Evolutionary conservation across 2,797 vertebrate genomes (phyloP), one percentile per base, ranked within the genome.

Genomic region (Alectoris magna): DNA sequence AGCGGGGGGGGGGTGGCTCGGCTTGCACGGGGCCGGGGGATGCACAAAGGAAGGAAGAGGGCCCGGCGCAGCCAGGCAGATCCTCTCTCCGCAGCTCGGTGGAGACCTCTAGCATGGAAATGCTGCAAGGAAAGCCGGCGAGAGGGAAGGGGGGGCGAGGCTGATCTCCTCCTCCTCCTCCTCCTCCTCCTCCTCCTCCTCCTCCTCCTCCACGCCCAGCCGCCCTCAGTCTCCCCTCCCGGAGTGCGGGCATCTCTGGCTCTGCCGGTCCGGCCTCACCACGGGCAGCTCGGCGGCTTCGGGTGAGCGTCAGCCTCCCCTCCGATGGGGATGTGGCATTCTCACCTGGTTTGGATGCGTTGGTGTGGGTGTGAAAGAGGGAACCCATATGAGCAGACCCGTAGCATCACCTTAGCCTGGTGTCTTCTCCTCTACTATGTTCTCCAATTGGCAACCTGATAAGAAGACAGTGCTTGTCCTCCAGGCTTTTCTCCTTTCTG

Each of bases 11-110:
- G 63, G 72, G 49, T 48, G 10, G 43, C 44, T 44, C 48, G 77
- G 85, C 79, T 92, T 13, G 84, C 66, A 39, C 77, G 31, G 93
- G 55, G 91, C 82, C 70, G 92, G 70, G 95, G 85, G 96, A 96
- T 96, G 95, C 96, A 96, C 96, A 96, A 97, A 97, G 94, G 94
- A 94, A 94, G 95, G 94, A 95, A 95, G 86, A 91, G 95, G 95
- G 90, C 83, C 94, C 95, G 81, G 93, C 95, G 81, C 79, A 91
- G 76, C 87, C 94, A 90, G 91, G 89, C 91, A 86, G 84, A 91
- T 86, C 90, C 95, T 91, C 83, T 73, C 69, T 90, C 92, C 70
- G 94, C 85, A 89, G 96, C 96, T 96, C 96, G 95, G 93, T 96
- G 96, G 95, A 91, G 94, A 96, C 96, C 96, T 96, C 95, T 95